A percentile compares a stretch with the other conserved stretches of the same genome.
phyloP scores from a whole-genome alignment of 2,113 vertebrate species.

The Hyla sarda region DNA sequence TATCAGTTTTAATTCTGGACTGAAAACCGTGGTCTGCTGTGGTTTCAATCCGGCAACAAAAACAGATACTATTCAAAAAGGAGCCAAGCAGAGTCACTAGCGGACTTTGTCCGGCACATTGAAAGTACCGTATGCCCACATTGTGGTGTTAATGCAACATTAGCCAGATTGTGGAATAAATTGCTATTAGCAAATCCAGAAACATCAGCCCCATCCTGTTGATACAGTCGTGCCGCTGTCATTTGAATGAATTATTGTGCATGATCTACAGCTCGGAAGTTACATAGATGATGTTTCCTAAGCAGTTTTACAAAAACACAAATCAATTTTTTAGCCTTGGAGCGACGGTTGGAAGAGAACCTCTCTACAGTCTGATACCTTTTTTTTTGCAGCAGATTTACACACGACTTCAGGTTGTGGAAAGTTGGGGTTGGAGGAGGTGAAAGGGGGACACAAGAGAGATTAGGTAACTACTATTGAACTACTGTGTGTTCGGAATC shows the following conservation, averaged over 20 bases:
- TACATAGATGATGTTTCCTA: neutral
- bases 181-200: neutral
- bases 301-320: neutral
- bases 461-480: conserved; percentile 47
- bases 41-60: too few species aligned
- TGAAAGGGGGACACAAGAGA: conserved; percentile 41
- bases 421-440: conserved; percentile 17
- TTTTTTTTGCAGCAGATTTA: neutral
- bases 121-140: too few species aligned
- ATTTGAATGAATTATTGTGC: neutral
- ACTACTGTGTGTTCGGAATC: conserved; percentile 45
- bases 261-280: neutral
- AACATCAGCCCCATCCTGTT: too few species aligned
- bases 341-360: neutral
- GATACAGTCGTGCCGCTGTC: neutral
- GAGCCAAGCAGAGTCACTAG: too few species aligned
- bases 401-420: neutral
- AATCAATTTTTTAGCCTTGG: neutral
- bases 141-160: too few species aligned
- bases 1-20: too few species aligned
- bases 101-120: too few species aligned
- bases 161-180: neutral
- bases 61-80: too few species aligned
- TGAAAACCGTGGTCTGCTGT: too few species aligned
- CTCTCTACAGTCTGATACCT: neutral